Evolutionary conservation across 2,797 vertebrate genomes (phyloP).

Genomic region (Gymnocypris eckloni): DNA sequence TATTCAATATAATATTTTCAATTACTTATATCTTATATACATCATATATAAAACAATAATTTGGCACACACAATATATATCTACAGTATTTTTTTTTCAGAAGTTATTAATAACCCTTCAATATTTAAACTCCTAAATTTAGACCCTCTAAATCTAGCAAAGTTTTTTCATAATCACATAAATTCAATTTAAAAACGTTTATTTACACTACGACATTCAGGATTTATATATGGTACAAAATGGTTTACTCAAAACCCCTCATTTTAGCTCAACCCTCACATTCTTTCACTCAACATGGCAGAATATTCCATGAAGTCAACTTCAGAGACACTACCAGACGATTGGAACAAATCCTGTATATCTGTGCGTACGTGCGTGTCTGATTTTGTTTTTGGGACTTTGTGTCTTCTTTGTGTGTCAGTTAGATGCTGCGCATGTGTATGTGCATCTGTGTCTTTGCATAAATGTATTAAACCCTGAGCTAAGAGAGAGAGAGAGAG

Average conservation of each 20-base stretch:
- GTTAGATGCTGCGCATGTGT: conserved; percentile 48
- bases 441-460: conserved; percentile 40
- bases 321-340: neutral
- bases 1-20: too few relatives aligned
- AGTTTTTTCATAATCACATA: too few relatives aligned
- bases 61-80: too few relatives aligned
- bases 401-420: conserved; percentile 13
- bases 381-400: conserved; percentile 45
- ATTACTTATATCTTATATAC: too few relatives aligned
- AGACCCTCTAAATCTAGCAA: too few relatives aligned
- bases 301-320: neutral
- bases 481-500: conserved; percentile 1
- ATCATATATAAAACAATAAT: too few relatives aligned
- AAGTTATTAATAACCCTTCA: too few relatives aligned
- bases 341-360: neutral
- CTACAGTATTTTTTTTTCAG: too few relatives aligned
- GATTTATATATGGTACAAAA: neutral
- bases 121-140: too few relatives aligned
- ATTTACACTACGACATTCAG: neutral
- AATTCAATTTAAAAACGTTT: too few relatives aligned
- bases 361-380: conserved; percentile 40
- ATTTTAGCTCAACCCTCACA: neutral
- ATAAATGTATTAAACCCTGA: conserved; percentile 46
- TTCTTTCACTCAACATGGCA: neutral
- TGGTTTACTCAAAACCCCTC: neutral